Evolutionary conservation across 2,797 vertebrate species (phyloP).

Genomic region (Kryptopterus vitreolus): DNA sequence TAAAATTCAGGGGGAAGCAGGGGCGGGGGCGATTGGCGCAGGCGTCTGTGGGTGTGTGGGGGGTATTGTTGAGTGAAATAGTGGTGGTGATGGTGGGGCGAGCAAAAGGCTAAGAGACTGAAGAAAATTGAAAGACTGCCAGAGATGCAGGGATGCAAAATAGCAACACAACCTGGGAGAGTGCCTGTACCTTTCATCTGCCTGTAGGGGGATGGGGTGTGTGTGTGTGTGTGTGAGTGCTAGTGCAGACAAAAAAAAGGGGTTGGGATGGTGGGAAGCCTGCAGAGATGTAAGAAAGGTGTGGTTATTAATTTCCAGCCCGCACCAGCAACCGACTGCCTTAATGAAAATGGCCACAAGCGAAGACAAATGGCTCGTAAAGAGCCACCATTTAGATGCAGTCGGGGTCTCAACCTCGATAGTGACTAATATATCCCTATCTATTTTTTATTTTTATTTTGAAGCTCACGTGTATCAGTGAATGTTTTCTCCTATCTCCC

Average conservation of each 20-base stretch:
- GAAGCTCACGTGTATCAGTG: conserved; percentile 31
- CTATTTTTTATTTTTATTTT: conserved; percentile 18
- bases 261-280: conserved; percentile 63
- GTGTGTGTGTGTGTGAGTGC: conserved; percentile 7
- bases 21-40: conserved; percentile 65
- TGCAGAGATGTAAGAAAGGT: conserved; percentile 65
- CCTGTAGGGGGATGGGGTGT: conserved; percentile 57
- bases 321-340: conserved; percentile 93
- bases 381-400: conserved; percentile 98
- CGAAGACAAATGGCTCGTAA: conserved; percentile 99
- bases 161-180: conserved; percentile 84
- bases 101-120: conserved; percentile 86
- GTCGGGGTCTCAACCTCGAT: conserved; percentile 75
- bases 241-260: conserved; percentile 43
- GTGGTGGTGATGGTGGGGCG: conserved; percentile 78
- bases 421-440: conserved; percentile 51
- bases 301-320: conserved; percentile 95
- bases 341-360: conserved; percentile 98
- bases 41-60: conserved; percentile 27
- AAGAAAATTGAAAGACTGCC: conserved; percentile 88
- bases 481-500: conserved; percentile 43
- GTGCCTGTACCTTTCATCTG: conserved; percentile 82
- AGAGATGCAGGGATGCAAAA: conserved; percentile 78
- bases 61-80: conserved; percentile 73
- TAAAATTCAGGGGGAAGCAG: conserved; percentile 74